Evolutionary conservation across 2,888 invertebrate species (phyloP).

Genomic region (Nasonia oneida): DNA sequence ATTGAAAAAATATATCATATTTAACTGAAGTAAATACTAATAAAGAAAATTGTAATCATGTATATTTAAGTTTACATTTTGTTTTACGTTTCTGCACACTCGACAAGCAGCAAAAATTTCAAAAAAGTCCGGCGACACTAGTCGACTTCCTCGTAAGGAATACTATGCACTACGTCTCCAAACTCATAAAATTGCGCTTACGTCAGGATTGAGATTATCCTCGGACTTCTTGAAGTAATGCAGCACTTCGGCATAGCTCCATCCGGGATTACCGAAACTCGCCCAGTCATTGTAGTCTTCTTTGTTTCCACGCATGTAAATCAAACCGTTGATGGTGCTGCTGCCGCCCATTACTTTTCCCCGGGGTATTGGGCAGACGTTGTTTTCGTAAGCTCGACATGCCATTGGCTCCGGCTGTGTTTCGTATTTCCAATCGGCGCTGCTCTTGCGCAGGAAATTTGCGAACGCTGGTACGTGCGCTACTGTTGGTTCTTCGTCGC

Average conservation of each 20-base stretch:
- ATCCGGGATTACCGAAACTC: constrained; percentile 36
- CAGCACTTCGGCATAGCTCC: constrained; percentile 82
- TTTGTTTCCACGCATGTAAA: constrained; percentile 27
- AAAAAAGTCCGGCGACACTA: too few relatives aligned
- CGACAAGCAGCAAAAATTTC: too few relatives aligned
- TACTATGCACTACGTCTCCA: constrained; percentile 89
- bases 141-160: too few relatives aligned
- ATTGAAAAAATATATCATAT: too few relatives aligned
- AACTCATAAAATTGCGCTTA: constrained; percentile 88
- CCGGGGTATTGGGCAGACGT: constrained; percentile 85
- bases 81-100: too few relatives aligned
- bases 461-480: constrained; percentile 82
- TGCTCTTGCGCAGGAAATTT: constrained; percentile 72
- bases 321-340: constrained; percentile 33
- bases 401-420: constrained; percentile 8
- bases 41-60: too few relatives aligned
- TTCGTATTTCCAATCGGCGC: not conserved
- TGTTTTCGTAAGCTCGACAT: constrained; percentile 61
- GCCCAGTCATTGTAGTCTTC: constrained; percentile 69
- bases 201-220: constrained; percentile 76
- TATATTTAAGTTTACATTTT: too few relatives aligned
- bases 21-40: too few relatives aligned
- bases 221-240: constrained; percentile 56
- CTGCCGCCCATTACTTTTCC: constrained; percentile 54
- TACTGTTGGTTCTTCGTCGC: constrained; percentile 77